Base-by-base conservation (phyloP, 2,113 vertebrate species). In the Tachuris rubrigastra region DNA sequence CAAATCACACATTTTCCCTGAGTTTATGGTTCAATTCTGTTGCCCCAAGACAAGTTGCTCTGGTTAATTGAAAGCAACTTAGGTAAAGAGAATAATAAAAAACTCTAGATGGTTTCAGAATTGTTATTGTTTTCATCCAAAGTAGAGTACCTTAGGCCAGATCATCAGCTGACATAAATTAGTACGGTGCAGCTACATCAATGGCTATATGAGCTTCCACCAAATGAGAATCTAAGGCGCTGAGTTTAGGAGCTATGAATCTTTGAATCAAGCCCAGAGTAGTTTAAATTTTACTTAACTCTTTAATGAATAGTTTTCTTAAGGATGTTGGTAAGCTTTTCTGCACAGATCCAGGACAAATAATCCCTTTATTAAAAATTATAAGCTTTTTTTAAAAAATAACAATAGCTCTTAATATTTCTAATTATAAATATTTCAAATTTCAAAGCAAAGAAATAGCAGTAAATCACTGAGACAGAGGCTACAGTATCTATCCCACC, bases 61-160 rank as follows among this genome's bases (percentile, higher is more conserved):
- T 86, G 42, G 30, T 63, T 94, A 94, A 91, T 42, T 94, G 69
- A 89, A 89, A 72, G 41, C 65, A 91, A 75, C 14, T 80, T 83
- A 49, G 1, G 2, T 65, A 87, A 89, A 83, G 20, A 42, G 9
- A 79, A 59, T 72, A 79, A 82, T 73, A 85, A 87, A 87, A 37
- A 66, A 79, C 76, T 53, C n/a, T 76, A 76, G 53, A 58, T 47
- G 6, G 21, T 89, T 33, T 49, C 81, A 87, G 53, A 84, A 82
- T 71, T 0, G 0, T 83, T 85, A 69, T 9, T 35, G n/a, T 92
- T 89, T 92, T 67, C 39, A 68, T 72, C 52, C 80, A 60, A 89
- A 75, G 39, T 15, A 82, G 35, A 84, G 15, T 33, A 86, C 50
- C 1, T 1, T 39, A 86, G 55, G 42, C 37, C 55, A 74, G n/a